A percentile compares a stretch with the other conserved stretches of the same genome.
Evolutionary conservation across 2,113 vertebrate species (phyloP).

Genomic region (Conger conger): DNA sequence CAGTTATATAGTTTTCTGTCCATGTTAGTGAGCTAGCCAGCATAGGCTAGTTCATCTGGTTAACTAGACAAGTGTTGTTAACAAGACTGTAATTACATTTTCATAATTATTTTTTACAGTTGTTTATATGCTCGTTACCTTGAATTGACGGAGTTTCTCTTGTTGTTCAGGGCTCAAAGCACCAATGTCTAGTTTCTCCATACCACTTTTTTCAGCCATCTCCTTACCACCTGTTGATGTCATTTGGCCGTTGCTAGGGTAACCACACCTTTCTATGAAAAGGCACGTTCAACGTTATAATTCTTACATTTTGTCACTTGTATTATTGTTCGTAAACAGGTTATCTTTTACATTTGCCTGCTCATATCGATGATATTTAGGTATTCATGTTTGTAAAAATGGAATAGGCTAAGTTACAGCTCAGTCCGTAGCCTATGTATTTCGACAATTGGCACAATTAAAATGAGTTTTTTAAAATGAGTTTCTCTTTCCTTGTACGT

Average conservation of each 20-base stretch:
- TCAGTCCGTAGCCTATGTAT: too few species aligned
- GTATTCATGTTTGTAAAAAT: too few species aligned
- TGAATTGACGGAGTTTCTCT: slow-evolving; percentile 50
- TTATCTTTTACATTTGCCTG: too few species aligned
- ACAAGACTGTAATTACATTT: neutral
- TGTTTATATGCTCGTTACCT: slow-evolving; percentile 33
- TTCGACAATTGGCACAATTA: too few species aligned
- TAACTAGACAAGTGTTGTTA: neutral
- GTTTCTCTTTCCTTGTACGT: too few species aligned
- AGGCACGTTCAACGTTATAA: too few species aligned
- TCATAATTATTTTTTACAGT: neutral
- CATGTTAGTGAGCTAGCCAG: neutral
- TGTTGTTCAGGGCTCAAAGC: slow-evolving; percentile 46
- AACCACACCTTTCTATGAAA: neutral
- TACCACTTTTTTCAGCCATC: slow-evolving; percentile 38
- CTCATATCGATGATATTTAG: too few species aligned
- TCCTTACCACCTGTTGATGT: neutral
- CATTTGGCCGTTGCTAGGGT: neutral
- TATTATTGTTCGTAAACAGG: too few species aligned
- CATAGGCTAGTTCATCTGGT: neutral
- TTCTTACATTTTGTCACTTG: too few species aligned
- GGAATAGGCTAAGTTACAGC: too few species aligned
- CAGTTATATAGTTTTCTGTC: too few species aligned
- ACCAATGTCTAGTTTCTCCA: slow-evolving; percentile 38
- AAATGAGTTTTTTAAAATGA: too few species aligned